These are phyloP conservation scores for Drosophila neotestacea DNA, from an alignment of 2,888 invertebrate genomes.

Conservation along the genomic window DNA sequence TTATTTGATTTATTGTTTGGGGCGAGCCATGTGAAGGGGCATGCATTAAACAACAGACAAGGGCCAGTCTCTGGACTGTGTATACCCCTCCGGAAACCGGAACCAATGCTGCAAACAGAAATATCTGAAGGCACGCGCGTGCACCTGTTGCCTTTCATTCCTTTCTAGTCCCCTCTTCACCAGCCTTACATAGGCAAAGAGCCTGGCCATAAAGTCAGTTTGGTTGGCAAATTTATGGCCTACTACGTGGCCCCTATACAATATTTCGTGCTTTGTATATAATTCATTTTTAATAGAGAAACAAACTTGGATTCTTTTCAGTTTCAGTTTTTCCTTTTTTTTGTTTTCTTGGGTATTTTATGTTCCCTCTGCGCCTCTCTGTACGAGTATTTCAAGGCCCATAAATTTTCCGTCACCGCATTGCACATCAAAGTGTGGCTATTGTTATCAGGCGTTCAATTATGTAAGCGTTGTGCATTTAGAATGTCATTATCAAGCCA, in stretches of 20 bases:
- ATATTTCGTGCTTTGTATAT: slow-evolving; percentile 65
- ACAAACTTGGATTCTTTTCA: slow-evolving; percentile 52
- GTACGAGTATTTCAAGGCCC: slow-evolving; percentile 17
- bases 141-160: slow-evolving; percentile 67
- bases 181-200: slow-evolving; percentile 26
- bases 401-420: slow-evolving; percentile 50
- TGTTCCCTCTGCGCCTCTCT: slow-evolving; percentile 1
- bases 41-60: slow-evolving; percentile 76
- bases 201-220: slow-evolving; percentile 72
- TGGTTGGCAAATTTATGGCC: slow-evolving; percentile 75
- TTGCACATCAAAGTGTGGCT: slow-evolving; percentile 42
- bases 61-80: slow-evolving; percentile 74
- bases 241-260: slow-evolving; percentile 64
- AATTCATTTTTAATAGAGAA: slow-evolving; percentile 79
- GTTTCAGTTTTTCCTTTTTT: slow-evolving; percentile 1
- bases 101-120: slow-evolving; percentile 48
- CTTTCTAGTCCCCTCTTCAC: not conserved
- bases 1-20: slow-evolving; percentile 72
- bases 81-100: slow-evolving; percentile 47
- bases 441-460: slow-evolving; percentile 66
- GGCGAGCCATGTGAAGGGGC: slow-evolving; percentile 63
- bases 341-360: slow-evolving; percentile 2
- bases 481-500: slow-evolving; percentile 65
- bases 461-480: slow-evolving; percentile 68
- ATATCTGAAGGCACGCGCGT: slow-evolving; percentile 65